Evolutionary conservation across 2,113 vertebrate genomes (phyloP).

Genomic region (Solea solea): DNA sequence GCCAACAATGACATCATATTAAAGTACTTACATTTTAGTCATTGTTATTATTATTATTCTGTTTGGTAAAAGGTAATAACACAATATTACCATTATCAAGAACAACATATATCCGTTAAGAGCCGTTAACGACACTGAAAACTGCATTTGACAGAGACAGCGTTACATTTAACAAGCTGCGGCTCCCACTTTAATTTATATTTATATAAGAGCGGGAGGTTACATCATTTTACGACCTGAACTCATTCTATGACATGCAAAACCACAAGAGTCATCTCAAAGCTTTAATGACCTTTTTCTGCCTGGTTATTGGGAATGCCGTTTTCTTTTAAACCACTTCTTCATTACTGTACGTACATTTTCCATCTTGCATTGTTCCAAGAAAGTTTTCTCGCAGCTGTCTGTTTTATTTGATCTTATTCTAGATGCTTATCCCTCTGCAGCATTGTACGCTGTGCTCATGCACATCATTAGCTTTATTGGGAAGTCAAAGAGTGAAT

Average conservation of each 20-base stretch:
- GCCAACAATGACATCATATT: too few relatives aligned
- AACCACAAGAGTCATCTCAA: slow-evolving; percentile 13
- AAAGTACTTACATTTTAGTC: too few relatives aligned
- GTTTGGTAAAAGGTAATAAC: too few relatives aligned
- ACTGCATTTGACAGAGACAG: slow-evolving; percentile 12
- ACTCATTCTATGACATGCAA: slow-evolving; percentile 5
- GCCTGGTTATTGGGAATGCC: neutral
- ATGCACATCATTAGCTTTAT: slow-evolving; percentile 36
- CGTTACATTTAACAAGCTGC: slow-evolving; percentile 19
- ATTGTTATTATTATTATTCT: too few relatives aligned
- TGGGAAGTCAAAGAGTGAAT: slow-evolving; percentile 23
- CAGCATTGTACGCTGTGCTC: too few relatives aligned
- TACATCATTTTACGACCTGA: slow-evolving; percentile 2
- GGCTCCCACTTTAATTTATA: neutral
- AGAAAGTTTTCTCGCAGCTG: neutral
- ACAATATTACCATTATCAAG: too few relatives aligned
- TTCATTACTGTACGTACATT: neutral
- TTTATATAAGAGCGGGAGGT: neutral
- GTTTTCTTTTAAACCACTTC: slow-evolving; percentile 4
- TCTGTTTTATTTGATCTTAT: slow-evolving; percentile 1
- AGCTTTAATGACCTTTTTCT: slow-evolving; percentile 6
- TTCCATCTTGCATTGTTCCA: neutral
- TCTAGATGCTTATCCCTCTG: slow-evolving; percentile 25
- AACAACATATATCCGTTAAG: neutral
- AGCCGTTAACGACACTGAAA: slow-evolving; percentile 7